Evolutionary conservation across 2,113 vertebrate species (phyloP).

Genomic region (Poeciliopsis prolifica): DNA sequence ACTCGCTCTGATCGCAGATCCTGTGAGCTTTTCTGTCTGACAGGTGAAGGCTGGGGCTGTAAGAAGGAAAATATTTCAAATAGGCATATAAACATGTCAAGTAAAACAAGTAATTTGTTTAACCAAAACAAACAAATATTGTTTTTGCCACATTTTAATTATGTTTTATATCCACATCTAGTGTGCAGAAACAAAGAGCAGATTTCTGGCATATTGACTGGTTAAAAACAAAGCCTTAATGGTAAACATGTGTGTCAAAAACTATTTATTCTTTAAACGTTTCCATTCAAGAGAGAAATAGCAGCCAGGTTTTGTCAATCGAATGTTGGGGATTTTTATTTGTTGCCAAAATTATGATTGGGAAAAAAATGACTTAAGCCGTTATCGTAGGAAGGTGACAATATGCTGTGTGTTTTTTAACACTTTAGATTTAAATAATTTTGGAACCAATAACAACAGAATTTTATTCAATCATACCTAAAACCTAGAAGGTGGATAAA

Average conservation of each 20-base stretch:
- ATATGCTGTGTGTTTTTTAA: too few relatives aligned
- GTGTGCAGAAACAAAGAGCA: not conserved
- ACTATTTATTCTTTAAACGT: too few relatives aligned
- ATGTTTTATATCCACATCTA: not conserved
- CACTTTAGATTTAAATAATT: not conserved
- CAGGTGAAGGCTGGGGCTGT: conserved; percentile 52
- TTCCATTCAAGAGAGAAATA: not conserved
- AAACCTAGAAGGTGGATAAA: not conserved
- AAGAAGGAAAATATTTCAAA: not conserved
- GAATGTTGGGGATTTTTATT: too few relatives aligned
- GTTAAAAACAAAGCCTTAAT: not conserved
- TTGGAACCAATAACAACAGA: not conserved
- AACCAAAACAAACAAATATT: not conserved
- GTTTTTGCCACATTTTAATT: not conserved
- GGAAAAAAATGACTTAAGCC: too few relatives aligned
- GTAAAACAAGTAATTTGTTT: not conserved
- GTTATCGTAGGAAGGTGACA: too few relatives aligned
- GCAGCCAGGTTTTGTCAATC: too few relatives aligned
- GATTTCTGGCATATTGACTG: not conserved
- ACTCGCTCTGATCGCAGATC: not conserved
- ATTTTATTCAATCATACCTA: not conserved
- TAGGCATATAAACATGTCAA: too few relatives aligned
- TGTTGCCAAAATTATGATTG: too few relatives aligned
- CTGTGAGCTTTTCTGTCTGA: conserved; percentile 50
- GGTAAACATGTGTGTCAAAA: too few relatives aligned